Conservation (phyloP, 2,888 invertebrate genomes). For the Macaria notata region DNA sequence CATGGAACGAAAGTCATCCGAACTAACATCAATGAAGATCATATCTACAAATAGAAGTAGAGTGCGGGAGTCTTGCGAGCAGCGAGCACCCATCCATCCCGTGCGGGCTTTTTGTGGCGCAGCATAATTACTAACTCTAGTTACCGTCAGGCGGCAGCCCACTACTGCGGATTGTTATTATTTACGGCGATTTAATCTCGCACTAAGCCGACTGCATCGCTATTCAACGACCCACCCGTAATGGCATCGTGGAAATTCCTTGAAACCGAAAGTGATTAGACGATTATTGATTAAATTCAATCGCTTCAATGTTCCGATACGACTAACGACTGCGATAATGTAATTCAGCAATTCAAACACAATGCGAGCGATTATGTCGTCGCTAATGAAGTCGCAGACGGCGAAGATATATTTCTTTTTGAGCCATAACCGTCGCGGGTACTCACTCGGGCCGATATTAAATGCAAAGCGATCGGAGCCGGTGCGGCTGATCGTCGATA, state of each 20-base stretch:
- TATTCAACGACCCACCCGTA: constrained; percentile 44
- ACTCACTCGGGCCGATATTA: constrained; percentile 15
- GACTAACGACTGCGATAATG: constrained; percentile 17
- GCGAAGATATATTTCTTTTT: constrained; percentile 22
- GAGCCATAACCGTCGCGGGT: constrained; percentile 12
- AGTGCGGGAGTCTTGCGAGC: constrained; percentile 41
- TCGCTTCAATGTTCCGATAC: constrained; percentile 19
- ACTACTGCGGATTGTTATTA: constrained; percentile 31
- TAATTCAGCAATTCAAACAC: constrained; percentile 25
- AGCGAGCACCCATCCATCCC: constrained; percentile 48
- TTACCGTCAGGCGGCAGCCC: constrained; percentile 38
- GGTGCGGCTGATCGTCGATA: constrained; percentile 16
- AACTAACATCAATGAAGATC: constrained; percentile 42
- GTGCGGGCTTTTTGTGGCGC: constrained; percentile 56
- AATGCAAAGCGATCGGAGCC: constrained; percentile 25
- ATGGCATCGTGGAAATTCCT: constrained; percentile 41
- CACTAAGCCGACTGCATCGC: constrained; percentile 42
- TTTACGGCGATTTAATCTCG: constrained; percentile 45
- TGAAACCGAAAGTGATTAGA: constrained; percentile 38
- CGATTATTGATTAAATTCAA: constrained; percentile 18
- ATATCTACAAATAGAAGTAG: constrained; percentile 51
- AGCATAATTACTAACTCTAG: constrained; percentile 56
- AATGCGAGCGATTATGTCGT: constrained; percentile 19
- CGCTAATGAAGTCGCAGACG: constrained; percentile 21
- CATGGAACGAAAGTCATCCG: constrained; percentile 23